These are phyloP conservation scores for Scrobipalpa atriplicella DNA, from an alignment of 2,888 invertebrate genomes.

Conservation along the genomic window DNA sequence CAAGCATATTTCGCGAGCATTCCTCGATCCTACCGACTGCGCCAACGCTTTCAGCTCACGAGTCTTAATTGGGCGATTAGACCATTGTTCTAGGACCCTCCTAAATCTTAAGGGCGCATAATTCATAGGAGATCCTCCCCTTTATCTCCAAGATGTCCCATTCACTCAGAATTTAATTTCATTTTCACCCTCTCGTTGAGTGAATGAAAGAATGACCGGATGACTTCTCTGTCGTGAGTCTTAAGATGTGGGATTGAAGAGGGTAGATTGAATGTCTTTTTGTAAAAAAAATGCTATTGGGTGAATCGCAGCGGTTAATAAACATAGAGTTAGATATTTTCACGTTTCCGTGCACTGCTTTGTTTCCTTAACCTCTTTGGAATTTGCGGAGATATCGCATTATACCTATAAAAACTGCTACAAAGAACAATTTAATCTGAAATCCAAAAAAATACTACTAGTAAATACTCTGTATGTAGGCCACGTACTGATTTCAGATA, in stretches of 20 bases:
- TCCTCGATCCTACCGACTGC: slow-evolving; percentile 47
- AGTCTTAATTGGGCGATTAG: slow-evolving; percentile 80
- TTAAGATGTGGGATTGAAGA: slow-evolving; percentile 60
- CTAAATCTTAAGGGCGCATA: slow-evolving; percentile 66
- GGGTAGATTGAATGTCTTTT: slow-evolving; percentile 56
- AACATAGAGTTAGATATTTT: slow-evolving; percentile 6
- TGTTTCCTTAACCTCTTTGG: background rate
- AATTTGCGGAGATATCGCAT: background rate
- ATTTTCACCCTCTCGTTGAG: slow-evolving; percentile 72
- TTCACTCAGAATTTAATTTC: slow-evolving; percentile 81
- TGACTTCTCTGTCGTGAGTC: slow-evolving; percentile 61
- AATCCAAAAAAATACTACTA: too few species aligned
- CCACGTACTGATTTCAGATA: background rate
- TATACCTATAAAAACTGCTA: too few species aligned
- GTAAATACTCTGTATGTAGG: too few species aligned
- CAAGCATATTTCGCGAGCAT: slow-evolving; percentile 43
- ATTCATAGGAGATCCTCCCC: slow-evolving; percentile 69
- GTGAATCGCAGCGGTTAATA: slow-evolving; percentile 32
- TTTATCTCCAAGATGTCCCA: slow-evolving; percentile 75
- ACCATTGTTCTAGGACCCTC: slow-evolving; percentile 75
- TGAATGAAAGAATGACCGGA: slow-evolving; percentile 76
- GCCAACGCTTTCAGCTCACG: slow-evolving; percentile 57
- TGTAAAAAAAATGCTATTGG: slow-evolving; percentile 37
- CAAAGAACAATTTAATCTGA: too few species aligned
- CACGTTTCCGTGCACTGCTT: background rate